Conservation (phyloP, 2,888 invertebrate genomes). For the Lypha dubia region DNA sequence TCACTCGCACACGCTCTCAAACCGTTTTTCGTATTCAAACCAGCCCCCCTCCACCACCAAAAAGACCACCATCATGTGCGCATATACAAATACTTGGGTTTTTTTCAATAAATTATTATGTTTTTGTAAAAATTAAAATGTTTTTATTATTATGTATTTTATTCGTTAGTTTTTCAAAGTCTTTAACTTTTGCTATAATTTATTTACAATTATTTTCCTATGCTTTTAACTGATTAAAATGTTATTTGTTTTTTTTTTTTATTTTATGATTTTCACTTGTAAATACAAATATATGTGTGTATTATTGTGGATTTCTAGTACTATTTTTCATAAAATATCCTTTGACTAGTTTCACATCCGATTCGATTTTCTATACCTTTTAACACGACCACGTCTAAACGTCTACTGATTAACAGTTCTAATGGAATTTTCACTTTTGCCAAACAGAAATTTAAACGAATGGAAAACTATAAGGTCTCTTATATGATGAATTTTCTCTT, state of each 20-base stretch:
- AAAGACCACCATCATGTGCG: slow-evolving; percentile 27
- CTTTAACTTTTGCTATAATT: background rate
- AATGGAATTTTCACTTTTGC: slow-evolving; percentile 70
- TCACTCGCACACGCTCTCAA: slow-evolving; percentile 49
- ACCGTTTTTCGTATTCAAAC: slow-evolving; percentile 22
- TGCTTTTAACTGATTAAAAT: background rate
- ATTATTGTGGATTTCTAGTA: background rate
- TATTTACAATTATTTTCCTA: slow-evolving; percentile 23
- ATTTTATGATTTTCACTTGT: slow-evolving; percentile 38
- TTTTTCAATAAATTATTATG: slow-evolving; percentile 32
- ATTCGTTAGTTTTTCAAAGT: slow-evolving; percentile 8
- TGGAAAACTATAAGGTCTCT: slow-evolving; percentile 9
- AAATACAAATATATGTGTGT: background rate
- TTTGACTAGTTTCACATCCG: slow-evolving; percentile 58
- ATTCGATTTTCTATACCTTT: slow-evolving; percentile 71
- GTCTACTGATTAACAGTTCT: slow-evolving; percentile 74
- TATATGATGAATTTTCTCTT: slow-evolving; percentile 52
- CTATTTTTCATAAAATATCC: slow-evolving; percentile 44
- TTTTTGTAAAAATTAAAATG: slow-evolving; percentile 34
- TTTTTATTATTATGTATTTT: slow-evolving; percentile 22
- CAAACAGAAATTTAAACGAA: slow-evolving; percentile 29
- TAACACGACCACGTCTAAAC: slow-evolving; percentile 75
- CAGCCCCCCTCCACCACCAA: background rate
- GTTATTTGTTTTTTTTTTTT: too few species aligned
- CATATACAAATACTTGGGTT: slow-evolving; percentile 66